These are phyloP conservation scores for Rhodeus uyekii DNA, from an alignment of 2,797 vertebrate genomes.

Conservation along the genomic window DNA sequence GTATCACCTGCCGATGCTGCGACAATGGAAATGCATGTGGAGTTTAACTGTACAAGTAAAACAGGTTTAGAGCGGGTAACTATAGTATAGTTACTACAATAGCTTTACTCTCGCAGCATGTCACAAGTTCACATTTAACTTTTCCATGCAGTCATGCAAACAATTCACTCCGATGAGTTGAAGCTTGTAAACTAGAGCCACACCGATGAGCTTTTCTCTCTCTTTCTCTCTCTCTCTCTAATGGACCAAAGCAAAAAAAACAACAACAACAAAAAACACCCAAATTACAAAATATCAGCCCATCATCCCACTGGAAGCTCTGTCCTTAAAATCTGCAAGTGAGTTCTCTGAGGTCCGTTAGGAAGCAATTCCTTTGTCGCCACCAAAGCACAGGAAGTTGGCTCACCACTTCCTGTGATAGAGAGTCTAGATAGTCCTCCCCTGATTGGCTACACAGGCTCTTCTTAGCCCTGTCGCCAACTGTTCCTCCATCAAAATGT, in stretches of 20 bases:
- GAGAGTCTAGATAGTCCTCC: conserved; percentile 39
- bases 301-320: conserved; percentile 61
- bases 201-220: conserved; percentile 7
- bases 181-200: conserved; percentile 34
- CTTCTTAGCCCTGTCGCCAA: conserved; percentile 12
- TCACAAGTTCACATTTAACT: conserved; percentile 60
- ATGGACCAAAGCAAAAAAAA: conserved; percentile 48
- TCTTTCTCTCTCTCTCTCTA: conserved; percentile 10
- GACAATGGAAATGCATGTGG: background rate
- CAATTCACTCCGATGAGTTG: conserved; percentile 30
- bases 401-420: conserved; percentile 36
- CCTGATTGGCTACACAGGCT: conserved; percentile 33
- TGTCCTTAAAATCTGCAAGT: conserved; percentile 52
- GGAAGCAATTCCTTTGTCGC: conserved; percentile 48
- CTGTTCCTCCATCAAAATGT: conserved; percentile 58
- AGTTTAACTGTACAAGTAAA: conserved; percentile 26
- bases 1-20: background rate
- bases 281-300: conserved; percentile 51
- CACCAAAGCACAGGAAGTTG: conserved; percentile 38
- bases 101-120: conserved; percentile 34
- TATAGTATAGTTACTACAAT: conserved; percentile 10
- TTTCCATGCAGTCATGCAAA: conserved; percentile 53
- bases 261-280: background rate
- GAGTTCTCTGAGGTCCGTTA: conserved; percentile 45
- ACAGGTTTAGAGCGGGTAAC: conserved; percentile 11